Conservation (phyloP, 2,797 vertebrate species). For the Protonibea diacanthus region DNA sequence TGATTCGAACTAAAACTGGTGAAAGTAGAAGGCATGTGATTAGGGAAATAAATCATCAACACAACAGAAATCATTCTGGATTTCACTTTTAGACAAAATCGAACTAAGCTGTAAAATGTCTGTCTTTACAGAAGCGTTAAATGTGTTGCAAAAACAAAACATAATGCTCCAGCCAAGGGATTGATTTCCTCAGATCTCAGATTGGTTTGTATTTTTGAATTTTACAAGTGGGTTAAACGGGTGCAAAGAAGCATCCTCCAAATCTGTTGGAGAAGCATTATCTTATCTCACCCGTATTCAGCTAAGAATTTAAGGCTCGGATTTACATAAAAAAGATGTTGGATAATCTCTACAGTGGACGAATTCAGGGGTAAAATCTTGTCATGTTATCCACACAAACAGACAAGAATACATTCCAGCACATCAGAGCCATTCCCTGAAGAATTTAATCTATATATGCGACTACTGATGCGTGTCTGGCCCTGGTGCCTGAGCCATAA, state of each 20-base stretch:
- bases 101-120: not conserved
- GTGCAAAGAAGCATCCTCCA: not conserved
- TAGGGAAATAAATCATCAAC: not conserved
- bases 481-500: not conserved
- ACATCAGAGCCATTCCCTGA: not conserved
- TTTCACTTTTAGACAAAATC: not conserved
- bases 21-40: not conserved
- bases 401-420: not conserved
- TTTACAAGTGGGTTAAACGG: not conserved
- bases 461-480: not conserved
- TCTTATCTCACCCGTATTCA: not conserved
- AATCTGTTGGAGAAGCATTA: not conserved
- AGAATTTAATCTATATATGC: slow-evolving; percentile 15
- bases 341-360: not conserved
- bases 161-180: not conserved
- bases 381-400: not conserved
- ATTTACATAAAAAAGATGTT: not conserved
- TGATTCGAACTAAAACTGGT: not conserved
- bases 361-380: not conserved
- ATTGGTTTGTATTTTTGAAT: not conserved
- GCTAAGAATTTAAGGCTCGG: not conserved
- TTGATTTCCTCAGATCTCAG: not conserved
- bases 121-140: not conserved
- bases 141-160: not conserved
- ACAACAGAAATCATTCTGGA: not conserved